phyloP scores from a whole-genome alignment of 2,797 vertebrate species.

The Chrosomus eos region DNA sequence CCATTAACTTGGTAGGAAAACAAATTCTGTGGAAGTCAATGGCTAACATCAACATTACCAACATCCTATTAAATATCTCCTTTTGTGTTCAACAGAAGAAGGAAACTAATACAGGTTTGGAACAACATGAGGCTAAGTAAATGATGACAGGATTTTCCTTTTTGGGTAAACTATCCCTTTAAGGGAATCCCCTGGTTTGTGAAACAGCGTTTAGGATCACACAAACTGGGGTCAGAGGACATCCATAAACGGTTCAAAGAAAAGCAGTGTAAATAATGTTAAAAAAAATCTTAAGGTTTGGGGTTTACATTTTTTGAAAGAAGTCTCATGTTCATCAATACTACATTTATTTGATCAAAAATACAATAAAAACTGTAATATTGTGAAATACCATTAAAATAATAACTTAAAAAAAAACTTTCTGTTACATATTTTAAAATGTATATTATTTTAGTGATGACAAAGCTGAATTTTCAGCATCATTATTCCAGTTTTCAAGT shows the following conservation, averaged over 20 bases:
- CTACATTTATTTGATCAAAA: neutral
- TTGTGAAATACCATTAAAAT: neutral
- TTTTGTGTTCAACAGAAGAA: too few species aligned
- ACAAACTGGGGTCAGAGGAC: neutral
- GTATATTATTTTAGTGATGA: neutral
- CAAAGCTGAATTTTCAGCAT: too few species aligned
- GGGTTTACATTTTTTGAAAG: neutral
- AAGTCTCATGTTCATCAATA: too few species aligned
- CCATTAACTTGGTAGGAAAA: too few species aligned
- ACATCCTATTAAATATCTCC: neutral
- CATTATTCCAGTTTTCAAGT: neutral
- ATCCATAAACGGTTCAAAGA: neutral
- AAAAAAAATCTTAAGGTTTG: neutral
- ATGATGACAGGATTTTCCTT: too few species aligned
- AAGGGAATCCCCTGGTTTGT: neutral
- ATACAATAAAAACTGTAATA: neutral
- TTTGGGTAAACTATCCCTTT: too few species aligned
- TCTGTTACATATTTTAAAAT: neutral
- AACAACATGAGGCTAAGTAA: too few species aligned
- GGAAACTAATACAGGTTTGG: too few species aligned
- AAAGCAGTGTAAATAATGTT: neutral
- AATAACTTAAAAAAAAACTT: neutral
- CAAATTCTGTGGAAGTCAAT: too few species aligned
- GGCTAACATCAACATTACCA: too few species aligned
- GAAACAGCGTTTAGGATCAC: neutral